These are phyloP conservation scores for Cataglyphis hispanica DNA, from an alignment of 1,140 invertebrate species.

Conservation along the genomic window DNA sequence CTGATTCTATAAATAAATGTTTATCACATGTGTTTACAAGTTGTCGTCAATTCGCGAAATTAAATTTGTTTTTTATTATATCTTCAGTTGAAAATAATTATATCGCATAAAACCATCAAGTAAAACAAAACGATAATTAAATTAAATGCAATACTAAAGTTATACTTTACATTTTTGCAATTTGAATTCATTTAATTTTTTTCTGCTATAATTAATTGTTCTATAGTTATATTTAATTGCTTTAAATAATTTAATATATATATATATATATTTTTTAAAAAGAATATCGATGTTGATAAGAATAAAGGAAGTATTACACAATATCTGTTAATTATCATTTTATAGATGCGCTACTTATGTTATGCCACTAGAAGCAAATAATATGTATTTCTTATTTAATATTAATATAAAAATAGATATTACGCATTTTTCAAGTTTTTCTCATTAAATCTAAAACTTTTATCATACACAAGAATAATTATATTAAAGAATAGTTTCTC, in stretches of 20 bases:
- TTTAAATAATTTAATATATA: neutral
- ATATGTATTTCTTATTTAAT: too few species aligned
- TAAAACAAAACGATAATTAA: neutral
- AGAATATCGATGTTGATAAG: neutral
- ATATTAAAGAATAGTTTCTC: neutral
- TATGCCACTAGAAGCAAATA: too few species aligned
- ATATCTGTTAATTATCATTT: too few species aligned
- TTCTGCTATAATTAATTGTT: neutral
- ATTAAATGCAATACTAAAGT: neutral
- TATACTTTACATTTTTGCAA: neutral
- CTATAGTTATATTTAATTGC: neutral
- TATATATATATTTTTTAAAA: neutral
- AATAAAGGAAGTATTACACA: neutral
- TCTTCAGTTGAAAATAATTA: neutral
- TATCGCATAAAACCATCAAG: neutral
- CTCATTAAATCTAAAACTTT: neutral
- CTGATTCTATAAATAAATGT: neutral
- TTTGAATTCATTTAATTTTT: neutral
- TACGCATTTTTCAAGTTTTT: neutral
- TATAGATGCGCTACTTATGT: too few species aligned
- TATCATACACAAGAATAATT: neutral
- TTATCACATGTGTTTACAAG: neutral
- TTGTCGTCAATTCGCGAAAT: neutral
- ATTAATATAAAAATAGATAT: too few species aligned
- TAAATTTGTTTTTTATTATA: neutral